phyloP scores from a whole-genome alignment of 30 jellyfish, hydroid and myxozoan genomes.

The Hydra vulgaris region DNA sequence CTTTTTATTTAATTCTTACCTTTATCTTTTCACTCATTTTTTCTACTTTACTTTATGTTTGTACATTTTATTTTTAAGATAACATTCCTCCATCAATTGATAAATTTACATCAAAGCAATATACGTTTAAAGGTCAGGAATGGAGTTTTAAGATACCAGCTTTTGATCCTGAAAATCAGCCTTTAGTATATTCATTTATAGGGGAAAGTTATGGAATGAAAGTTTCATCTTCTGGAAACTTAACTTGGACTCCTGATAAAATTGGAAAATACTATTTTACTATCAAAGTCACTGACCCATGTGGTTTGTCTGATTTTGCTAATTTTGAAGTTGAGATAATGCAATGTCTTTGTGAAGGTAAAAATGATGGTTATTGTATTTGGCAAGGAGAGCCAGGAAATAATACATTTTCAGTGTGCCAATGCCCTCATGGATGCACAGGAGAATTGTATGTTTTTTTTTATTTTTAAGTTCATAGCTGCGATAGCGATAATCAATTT shows the following conservation, averaged over 20 bases:
- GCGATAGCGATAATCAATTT: too few relatives aligned
- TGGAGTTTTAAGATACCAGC: slow-evolving; percentile 36
- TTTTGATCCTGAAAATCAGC: slow-evolving; percentile 58
- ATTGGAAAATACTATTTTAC: slow-evolving; percentile 11
- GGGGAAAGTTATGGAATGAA: slow-evolving; percentile 41
- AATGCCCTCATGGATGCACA: slow-evolving; percentile 56
- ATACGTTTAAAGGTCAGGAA: slow-evolving; percentile 28
- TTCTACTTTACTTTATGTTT: too few relatives aligned
- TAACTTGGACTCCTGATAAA: slow-evolving; percentile 36
- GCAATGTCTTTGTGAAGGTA: slow-evolving; percentile 42
- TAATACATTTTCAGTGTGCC: slow-evolving; percentile 16
- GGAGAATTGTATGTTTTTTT: slow-evolving; percentile 56
- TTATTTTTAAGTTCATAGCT: too few relatives aligned
- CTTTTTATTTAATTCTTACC: too few relatives aligned
- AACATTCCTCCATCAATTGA: slow-evolving; percentile 40
- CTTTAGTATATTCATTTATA: slow-evolving; percentile 24
- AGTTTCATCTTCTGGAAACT: slow-evolving; percentile 32
- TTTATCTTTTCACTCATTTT: too few relatives aligned
- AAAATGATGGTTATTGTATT: slow-evolving; percentile 28
- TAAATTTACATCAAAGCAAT: neutral
- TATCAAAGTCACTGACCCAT: slow-evolving; percentile 36
- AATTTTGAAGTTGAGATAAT: slow-evolving; percentile 21
- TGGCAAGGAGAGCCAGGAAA: slow-evolving; percentile 19
- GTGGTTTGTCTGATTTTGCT: slow-evolving; percentile 30
- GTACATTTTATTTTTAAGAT: slow-evolving; percentile 28